Conservation (phyloP, 2,797 vertebrate species). For the Gymnocypris eckloni region DNA sequence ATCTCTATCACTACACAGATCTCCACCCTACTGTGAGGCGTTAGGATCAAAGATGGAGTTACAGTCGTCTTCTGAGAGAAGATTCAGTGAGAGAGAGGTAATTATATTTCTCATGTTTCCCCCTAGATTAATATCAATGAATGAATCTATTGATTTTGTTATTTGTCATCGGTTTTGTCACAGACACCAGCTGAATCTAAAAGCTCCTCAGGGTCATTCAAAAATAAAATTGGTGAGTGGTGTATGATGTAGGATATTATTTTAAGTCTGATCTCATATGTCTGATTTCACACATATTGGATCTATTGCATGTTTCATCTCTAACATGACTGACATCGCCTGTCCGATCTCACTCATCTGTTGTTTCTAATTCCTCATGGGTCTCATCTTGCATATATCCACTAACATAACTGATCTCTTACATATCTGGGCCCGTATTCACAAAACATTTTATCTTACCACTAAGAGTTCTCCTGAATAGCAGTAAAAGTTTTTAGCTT, state of each 20-base stretch:
- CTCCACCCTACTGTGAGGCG: constrained; percentile 25
- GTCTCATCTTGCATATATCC: not conserved
- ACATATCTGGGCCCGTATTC: not conserved
- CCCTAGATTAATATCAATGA: not conserved
- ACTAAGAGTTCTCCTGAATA: too few relatives aligned
- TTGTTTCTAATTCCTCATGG: not conserved
- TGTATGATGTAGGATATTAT: not conserved
- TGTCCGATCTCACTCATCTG: not conserved
- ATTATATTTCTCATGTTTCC: not conserved
- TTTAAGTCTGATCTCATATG: not conserved
- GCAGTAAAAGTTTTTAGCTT: too few relatives aligned
- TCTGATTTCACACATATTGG: not conserved
- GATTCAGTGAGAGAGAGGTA: constrained; percentile 41
- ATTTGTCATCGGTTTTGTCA: constrained; percentile 45
- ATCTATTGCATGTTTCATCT: not conserved
- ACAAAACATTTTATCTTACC: too few relatives aligned
- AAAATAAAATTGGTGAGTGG: constrained; percentile 78
- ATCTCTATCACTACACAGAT: constrained; percentile 16
- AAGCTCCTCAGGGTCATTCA: constrained; percentile 70
- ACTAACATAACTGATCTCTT: not conserved
- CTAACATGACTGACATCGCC: not conserved
- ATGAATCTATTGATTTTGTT: not conserved
- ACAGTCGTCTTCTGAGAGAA: constrained; percentile 24
- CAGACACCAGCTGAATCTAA: constrained; percentile 74
- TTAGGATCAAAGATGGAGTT: constrained; percentile 38